Evolutionary conservation across 2,888 invertebrate genomes (phyloP), one percentile per base, ranked within the genome.

Genomic region (Netelia fuscicornis): DNA sequence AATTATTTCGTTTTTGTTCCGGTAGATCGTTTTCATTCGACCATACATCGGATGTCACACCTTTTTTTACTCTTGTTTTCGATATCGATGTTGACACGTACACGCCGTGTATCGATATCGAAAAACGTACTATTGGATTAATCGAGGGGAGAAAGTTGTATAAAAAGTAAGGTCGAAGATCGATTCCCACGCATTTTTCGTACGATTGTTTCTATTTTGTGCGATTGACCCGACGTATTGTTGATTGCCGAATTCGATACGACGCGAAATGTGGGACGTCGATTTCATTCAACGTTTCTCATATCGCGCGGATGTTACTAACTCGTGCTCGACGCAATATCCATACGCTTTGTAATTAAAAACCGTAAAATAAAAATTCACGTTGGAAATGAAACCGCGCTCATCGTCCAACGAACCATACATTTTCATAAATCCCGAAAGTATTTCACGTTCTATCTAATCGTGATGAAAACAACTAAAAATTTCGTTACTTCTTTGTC

Each of bases 231-330:
- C 54, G 37, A 5, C 42, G 13, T 42, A 20, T 17, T 56, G 30
- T 20, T 64, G 11, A 75, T 62, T 64, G 44, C 20, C 25, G 17
- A 75, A 64, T 30, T 56, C 20, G 56, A 30, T 37, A 11, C 9
- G 37, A 1, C 20, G 13, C 13, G 23, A 11, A 75, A 20, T 13
- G 60, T 37, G 10, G 13, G 60, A 2, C 23, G 54, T 44, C 13
- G 13, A 13, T 44, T 17, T 70, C n/a, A 13, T 11, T 37, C 42
- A 13, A 37, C 37, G 37, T 3, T 37, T 37, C 37, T 37, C 37
- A 37, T 37, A 37, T 6, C 37, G 5, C 37, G 37, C 37, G 6
- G 6, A 37, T 37, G 37, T 37, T 37, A 37, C 6, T 37, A 5
- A 37, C 37, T 37, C 37, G 37, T 37, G 37, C 37, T 37, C 37